Percentiles rank a stretch among this genome's conserved stretches.
Evolutionary conservation across 2,888 invertebrate species (phyloP).

Genomic region (Plebejus anna): DNA sequence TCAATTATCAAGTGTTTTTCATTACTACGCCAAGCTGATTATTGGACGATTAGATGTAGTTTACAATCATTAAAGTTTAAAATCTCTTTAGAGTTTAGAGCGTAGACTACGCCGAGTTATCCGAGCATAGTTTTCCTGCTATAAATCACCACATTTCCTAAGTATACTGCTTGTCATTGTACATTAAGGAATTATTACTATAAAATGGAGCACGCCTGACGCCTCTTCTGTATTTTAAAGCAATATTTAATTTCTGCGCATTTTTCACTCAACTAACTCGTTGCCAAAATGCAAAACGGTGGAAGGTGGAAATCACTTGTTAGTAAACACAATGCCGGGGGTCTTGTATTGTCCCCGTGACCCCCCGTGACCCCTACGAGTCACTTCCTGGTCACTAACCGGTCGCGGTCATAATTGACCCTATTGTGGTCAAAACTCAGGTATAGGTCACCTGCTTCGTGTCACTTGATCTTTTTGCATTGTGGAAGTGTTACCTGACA

Average conservation of each 20-base stretch:
- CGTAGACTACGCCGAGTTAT: neutral
- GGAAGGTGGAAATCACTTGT: neutral
- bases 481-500: neutral
- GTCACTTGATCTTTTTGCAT: neutral
- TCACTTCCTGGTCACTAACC: conserved; percentile 10
- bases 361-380: neutral
- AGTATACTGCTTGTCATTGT: neutral
- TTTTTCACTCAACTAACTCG: neutral
- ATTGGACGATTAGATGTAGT: neutral
- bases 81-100: neutral
- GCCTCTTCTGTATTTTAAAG: too few relatives aligned
- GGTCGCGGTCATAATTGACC: neutral
- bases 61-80: neutral
- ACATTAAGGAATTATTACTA: neutral
- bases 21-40: neutral
- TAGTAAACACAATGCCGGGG: neutral
- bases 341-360: neutral
- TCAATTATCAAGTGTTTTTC: neutral
- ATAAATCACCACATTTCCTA: neutral
- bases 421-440: conserved; percentile 6
- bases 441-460: neutral
- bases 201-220: neutral
- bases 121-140: neutral
- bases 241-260: neutral
- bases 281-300: neutral